Percentiles rank a stretch among this genome's conserved stretches.
Conservation (phyloP, 37 sponge, comb jelly and placozoan genomes). For the Bolinopsis microptera region DNA sequence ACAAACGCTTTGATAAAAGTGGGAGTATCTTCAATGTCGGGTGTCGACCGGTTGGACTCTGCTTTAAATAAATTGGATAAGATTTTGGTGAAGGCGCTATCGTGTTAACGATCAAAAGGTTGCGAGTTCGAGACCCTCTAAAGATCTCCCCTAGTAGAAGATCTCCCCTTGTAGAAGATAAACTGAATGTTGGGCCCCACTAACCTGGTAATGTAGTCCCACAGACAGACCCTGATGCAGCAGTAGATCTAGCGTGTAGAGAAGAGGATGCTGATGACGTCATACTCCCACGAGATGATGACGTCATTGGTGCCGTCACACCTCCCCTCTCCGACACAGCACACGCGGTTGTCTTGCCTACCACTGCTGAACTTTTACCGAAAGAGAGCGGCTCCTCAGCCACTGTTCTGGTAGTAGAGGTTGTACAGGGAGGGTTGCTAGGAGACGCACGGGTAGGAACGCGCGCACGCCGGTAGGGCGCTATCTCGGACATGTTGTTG, state of each 20-base stretch:
- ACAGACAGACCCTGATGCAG: no score
- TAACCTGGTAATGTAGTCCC: no score
- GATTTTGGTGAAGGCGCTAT: background rate
- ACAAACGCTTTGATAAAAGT: constrained; percentile 72
- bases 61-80: background rate
- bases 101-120: background rate
- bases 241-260: no score
- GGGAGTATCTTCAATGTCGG: constrained; percentile 12
- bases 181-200: no score
- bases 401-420: background rate
- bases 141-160: background rate
- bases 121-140: background rate
- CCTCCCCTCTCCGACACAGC: background rate
- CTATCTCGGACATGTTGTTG: constrained; percentile 66
- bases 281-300: background rate
- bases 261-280: background rate
- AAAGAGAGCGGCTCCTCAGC: constrained; percentile 58
- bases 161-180: background rate
- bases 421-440: background rate
- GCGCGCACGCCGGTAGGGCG: constrained; percentile 31
- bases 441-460: background rate
- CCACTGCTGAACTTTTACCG: constrained; percentile 36
- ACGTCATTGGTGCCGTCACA: background rate
- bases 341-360: constrained; percentile 4
- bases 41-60: background rate